Percentiles rank a stretch among this genome's conserved stretches.
These are phyloP conservation scores for Siniperca scherzeri DNA, from an alignment of 2,797 vertebrate species.

Conservation along the genomic window DNA sequence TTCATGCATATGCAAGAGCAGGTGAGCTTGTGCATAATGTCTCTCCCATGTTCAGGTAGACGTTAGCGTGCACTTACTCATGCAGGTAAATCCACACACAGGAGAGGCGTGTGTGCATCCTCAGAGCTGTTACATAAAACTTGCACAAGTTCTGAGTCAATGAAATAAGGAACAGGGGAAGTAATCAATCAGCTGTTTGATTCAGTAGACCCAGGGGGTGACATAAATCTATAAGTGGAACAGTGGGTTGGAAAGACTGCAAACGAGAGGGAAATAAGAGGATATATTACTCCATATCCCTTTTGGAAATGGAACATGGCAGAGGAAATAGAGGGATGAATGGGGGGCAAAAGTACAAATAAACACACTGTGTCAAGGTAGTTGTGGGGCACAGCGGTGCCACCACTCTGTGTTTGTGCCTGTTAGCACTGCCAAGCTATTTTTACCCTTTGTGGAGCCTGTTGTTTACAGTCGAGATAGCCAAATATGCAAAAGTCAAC, in stretches of 20 bases:
- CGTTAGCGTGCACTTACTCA: neutral
- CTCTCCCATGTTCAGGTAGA: conserved; percentile 22
- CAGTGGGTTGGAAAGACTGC: conserved; percentile 55
- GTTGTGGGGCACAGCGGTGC: conserved; percentile 50
- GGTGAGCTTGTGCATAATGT: conserved; percentile 41
- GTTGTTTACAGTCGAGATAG: conserved; percentile 61
- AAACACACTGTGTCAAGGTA: conserved; percentile 56
- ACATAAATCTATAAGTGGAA: conserved; percentile 77
- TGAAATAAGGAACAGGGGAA: conserved; percentile 73
- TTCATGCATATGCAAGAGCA: conserved; percentile 48
- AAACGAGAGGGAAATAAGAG: conserved; percentile 57
- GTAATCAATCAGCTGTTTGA: conserved; percentile 80
- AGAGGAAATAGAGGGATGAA: conserved; percentile 50
- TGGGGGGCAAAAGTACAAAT: conserved; percentile 63
- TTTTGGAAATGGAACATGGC: conserved; percentile 52
- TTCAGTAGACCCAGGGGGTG: conserved; percentile 65
- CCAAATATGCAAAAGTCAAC: conserved; percentile 66
- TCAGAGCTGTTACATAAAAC: conserved; percentile 50
- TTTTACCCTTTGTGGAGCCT: conserved; percentile 61
- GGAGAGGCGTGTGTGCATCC: conserved; percentile 24
- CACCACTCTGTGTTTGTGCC: conserved; percentile 50
- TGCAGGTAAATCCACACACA: conserved; percentile 6
- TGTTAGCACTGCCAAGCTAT: conserved; percentile 65
- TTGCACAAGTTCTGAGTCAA: conserved; percentile 58
- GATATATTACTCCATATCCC: conserved; percentile 48